Base-by-base conservation (phyloP, 2,888 invertebrate species). In the Amphipyra tragopoginis region DNA sequence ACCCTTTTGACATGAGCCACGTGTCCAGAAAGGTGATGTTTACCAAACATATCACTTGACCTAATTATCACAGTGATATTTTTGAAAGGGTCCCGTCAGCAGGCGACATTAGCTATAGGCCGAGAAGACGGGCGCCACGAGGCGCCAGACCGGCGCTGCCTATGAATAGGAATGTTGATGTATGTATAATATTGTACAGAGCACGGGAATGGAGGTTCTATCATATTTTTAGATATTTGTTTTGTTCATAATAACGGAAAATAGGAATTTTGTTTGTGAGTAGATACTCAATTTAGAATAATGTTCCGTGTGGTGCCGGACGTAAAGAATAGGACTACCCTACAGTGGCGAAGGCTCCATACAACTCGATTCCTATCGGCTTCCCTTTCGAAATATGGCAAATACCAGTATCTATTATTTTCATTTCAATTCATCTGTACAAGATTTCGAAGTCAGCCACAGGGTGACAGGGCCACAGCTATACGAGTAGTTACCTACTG, bases 81-180 rank as follows among this genome's bases (percentile, higher is more conserved):
- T 73, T 66, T 59, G 49, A 63, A 73, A 59, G 62, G 72, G 57
- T 63, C 57, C 66, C 65, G 42, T 54, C 54, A 52, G 54, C 45
- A 15, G 78, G 53, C 42, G 59, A 67, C 72, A 65, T 69, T 73
- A 62, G 63, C 49, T 49, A 80, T 84, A 87, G 88, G 87, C 84
- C 85, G 79, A 71, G 81, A 80, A 64, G 78, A 65, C 75, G 90
- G 21, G 86, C 90, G 89, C 83, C 87, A 75, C 43, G 47, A 38
- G 90, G 91, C 89, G 89, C 88, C 89, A 73, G 62, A 83, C 15
- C 78, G 88, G 84, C 86, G 90, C 72, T 62, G 69, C 69, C 73
- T 73, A 77, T 75, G 79, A 80, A 80, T 81, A 82, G 80, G 86
- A 87, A 90, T 86, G 86, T 82, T 69, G 72, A 80, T 82, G 66